Evolutionary conservation across 2,113 vertebrate genomes (phyloP).

Genomic region (Upupa epops): DNA sequence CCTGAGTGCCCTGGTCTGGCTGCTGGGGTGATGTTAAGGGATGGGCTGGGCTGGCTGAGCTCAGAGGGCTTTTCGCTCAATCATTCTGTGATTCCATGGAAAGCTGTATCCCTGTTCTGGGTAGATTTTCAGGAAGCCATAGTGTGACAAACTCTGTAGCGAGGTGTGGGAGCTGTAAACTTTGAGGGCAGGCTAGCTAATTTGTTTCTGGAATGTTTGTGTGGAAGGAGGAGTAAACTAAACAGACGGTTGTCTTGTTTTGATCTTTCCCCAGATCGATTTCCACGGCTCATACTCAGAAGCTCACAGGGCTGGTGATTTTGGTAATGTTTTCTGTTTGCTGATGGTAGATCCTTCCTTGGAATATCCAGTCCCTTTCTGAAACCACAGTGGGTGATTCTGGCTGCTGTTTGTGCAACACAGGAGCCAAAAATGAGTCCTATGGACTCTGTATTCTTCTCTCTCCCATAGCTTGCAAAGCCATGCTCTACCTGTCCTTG

Average conservation of each 20-base stretch:
- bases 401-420: background rate
- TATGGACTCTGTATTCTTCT: background rate
- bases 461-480: background rate
- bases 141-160: background rate
- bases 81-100: too few relatives aligned
- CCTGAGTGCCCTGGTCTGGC: too few relatives aligned
- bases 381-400: background rate
- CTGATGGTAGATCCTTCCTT: background rate
- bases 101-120: background rate
- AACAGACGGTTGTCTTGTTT: background rate
- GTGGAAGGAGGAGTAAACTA: background rate
- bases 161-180: background rate
- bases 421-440: background rate
- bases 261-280: constrained; percentile 72
- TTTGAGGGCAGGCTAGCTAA: background rate
- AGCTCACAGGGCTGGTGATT: constrained; percentile 76
- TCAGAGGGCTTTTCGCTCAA: too few relatives aligned
- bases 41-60: too few relatives aligned
- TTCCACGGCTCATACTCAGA: constrained; percentile 76
- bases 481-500: background rate
- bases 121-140: background rate
- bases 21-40: too few relatives aligned
- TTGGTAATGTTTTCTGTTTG: constrained; percentile 71
- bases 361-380: background rate
- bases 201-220: background rate